Evolutionary conservation across 2,113 vertebrate genomes (phyloP).

Genomic region (Ammodytes dubius): DNA sequence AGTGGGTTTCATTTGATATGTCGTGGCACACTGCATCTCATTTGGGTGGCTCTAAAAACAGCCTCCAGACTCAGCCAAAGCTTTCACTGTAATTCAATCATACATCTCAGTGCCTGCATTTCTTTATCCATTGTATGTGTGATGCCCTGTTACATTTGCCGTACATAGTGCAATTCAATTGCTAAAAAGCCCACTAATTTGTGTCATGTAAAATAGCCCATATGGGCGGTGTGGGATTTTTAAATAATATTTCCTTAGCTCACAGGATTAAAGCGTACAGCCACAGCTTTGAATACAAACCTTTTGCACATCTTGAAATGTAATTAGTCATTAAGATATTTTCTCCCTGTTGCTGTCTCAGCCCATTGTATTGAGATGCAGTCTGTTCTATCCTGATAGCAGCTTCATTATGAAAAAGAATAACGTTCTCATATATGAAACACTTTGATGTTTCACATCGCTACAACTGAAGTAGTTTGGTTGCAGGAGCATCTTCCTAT

Average conservation of each 20-base stretch:
- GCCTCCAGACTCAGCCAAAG: conserved; percentile 25
- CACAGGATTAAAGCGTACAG: conserved; percentile 59
- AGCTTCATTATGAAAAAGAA: conserved; percentile 56
- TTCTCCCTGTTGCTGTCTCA: conserved; percentile 57
- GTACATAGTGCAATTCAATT: conserved; percentile 32
- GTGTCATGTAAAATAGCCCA: conserved; percentile 40
- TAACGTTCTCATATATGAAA: conserved; percentile 50
- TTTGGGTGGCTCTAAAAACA: conserved; percentile 41
- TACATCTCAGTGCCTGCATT: conserved; percentile 23
- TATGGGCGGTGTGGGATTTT: conserved; percentile 36
- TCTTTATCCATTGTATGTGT: conserved; percentile 23
- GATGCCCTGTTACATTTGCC: conserved; percentile 29
- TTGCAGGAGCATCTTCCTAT: conserved; percentile 44
- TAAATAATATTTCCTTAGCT: conserved; percentile 63
- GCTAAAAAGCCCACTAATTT: conserved; percentile 49
- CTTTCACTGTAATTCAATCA: conserved; percentile 49
- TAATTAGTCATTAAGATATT: conserved; percentile 78
- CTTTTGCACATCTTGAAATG: conserved; percentile 75
- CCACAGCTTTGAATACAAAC: conserved; percentile 63
- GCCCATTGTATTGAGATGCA: conserved; percentile 57
- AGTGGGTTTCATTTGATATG: conserved; percentile 63
- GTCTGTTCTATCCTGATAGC: conserved; percentile 76
- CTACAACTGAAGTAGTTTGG: conserved; percentile 38
- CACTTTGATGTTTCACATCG: conserved; percentile 65
- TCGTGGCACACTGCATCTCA: conserved; percentile 45